phyloP scores from a whole-genome alignment of 2,113 vertebrate species.

The Chaenogobius annularis region DNA sequence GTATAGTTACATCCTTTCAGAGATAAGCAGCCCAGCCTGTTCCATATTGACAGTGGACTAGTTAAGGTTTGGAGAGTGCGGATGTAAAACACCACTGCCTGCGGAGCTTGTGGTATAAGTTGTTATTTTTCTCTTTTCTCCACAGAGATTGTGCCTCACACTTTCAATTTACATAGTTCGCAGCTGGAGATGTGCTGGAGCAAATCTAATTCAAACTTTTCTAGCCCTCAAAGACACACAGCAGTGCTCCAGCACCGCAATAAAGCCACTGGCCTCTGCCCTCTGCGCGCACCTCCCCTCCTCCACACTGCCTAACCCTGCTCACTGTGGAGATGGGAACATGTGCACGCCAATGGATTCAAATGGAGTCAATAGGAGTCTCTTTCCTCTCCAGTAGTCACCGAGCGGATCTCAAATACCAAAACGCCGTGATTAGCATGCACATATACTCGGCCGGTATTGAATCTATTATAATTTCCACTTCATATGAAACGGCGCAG shows the following conservation, averaged over 20 bases:
- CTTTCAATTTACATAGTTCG: constrained; percentile 66
- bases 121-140: constrained; percentile 27
- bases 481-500: constrained; percentile 56
- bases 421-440: constrained; percentile 62
- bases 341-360: constrained; percentile 69
- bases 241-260: constrained; percentile 54
- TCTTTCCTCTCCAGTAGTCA: constrained; percentile 65
- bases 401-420: constrained; percentile 61
- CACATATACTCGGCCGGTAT: constrained; percentile 59
- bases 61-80: constrained; percentile 25
- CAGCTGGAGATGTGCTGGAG: constrained; percentile 71
- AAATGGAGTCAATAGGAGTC: constrained; percentile 64
- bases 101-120: constrained; percentile 20
- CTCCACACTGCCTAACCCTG: constrained; percentile 57
- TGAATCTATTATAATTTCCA: constrained; percentile 61
- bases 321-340: constrained; percentile 53
- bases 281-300: constrained; percentile 59
- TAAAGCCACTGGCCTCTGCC: constrained; percentile 67
- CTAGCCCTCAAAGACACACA: constrained; percentile 62
- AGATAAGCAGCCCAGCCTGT: constrained; percentile 46
- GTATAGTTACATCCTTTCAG: constrained; percentile 44
- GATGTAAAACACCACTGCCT: constrained; percentile 30
- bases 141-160: constrained; percentile 52
- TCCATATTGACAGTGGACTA: constrained; percentile 40
- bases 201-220: constrained; percentile 70